Conservation (phyloP, 2,888 invertebrate genomes). For the Sialis lutaria region DNA sequence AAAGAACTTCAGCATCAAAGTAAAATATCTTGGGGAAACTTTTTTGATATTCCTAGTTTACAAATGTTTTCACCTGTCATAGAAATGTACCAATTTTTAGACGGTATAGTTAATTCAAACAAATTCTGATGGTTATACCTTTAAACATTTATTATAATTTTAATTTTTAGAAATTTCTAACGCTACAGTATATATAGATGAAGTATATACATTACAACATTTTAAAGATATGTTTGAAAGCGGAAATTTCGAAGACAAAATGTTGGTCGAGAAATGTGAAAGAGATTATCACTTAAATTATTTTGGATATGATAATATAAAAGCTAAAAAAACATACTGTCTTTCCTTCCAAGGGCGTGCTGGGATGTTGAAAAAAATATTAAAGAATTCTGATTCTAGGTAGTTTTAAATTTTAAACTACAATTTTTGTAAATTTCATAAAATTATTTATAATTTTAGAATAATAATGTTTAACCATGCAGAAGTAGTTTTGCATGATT, state of each 20-base stretch:
- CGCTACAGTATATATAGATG: constrained; percentile 35
- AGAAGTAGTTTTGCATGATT: constrained; percentile 74
- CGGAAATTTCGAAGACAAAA: constrained; percentile 69
- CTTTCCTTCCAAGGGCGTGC: constrained; percentile 69
- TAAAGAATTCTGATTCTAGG: constrained; percentile 30
- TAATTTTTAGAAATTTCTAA: background rate
- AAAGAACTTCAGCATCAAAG: constrained; percentile 32
- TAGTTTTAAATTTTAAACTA: constrained; percentile 14
- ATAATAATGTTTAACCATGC: constrained; percentile 57
- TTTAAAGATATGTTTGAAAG: constrained; percentile 71
- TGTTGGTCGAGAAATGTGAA: constrained; percentile 41
- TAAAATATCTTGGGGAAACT: constrained; percentile 60
- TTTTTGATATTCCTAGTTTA: constrained; percentile 72
- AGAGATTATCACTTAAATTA: constrained; percentile 33
- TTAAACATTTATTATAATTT: background rate
- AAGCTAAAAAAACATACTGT: constrained; percentile 48
- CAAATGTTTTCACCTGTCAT: constrained; percentile 65
- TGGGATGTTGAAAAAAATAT: constrained; percentile 40
- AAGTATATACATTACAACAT: constrained; percentile 66
- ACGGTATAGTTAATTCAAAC: constrained; percentile 27
- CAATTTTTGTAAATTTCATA: background rate
- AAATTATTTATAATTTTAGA: constrained; percentile 14
- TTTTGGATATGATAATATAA: constrained; percentile 57
- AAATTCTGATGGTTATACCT: background rate
- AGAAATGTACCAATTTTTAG: constrained; percentile 67